Evolutionary conservation across 2,888 invertebrate species (phyloP), one percentile per base, ranked within the genome.

Genomic region (Leucozona laternaria): DNA sequence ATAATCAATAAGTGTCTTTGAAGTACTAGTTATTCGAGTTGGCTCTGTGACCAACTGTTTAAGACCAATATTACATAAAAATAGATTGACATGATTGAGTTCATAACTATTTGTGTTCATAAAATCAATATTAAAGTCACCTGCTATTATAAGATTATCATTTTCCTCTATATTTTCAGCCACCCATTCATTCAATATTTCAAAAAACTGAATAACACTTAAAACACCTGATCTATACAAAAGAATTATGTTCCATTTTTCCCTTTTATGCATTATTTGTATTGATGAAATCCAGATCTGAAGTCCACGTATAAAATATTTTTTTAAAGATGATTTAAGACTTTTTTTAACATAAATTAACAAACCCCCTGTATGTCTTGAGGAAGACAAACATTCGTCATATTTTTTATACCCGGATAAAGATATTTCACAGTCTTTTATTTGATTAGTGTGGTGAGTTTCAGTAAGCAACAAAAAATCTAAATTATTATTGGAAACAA

Each of bases 51-150:
- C 53, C 2, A 53, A 25, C 13, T 57, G 57, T 17, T 57, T 15
- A 31, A 57, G 31, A 10, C 58, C 58, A 20, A 20, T 58, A 58
- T 20, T 17, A 17, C 0, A 43, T 6, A 43, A 2, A 2, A 58
- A 34, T 17, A 2, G 5, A 17, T 53, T 53, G 2, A 53, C 53
- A 25, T 53, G 25, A 7, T 25, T 25, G 6, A 53, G 50, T 25
- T 53, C 22, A 25, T 53, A 53, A 25, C 6, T 25, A 55, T 55
- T 55, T 15, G 2, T 7, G 15, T 7, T 25, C 22, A 22, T 1
- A 7, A 66, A 66, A 20, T 66, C 48, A 4, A 48, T 48, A 50
- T 48, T 66, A 11, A 66, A 66, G 17, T 66, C 66, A n/a, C 66
- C 48, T 48, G 48, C n/a, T 31, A 66, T 20, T 34, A 66, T 45